These are phyloP conservation scores for Papilio demoleus DNA, from an alignment of 2,888 invertebrate species.

Conservation along the genomic window DNA sequence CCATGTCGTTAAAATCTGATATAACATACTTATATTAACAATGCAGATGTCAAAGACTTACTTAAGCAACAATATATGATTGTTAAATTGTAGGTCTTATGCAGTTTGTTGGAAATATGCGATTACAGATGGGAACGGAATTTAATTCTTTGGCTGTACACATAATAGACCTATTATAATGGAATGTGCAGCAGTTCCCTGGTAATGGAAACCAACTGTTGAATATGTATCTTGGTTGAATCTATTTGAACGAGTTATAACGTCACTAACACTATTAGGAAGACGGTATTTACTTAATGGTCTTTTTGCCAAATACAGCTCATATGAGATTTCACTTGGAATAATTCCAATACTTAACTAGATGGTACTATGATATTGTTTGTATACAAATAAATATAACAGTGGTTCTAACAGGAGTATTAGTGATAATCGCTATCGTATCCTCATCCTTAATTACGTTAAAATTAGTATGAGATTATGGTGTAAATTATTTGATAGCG, in stretches of 20 bases:
- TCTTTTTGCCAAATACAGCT: conserved; percentile 16
- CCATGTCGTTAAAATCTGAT: not conserved
- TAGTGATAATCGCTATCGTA: too few species aligned
- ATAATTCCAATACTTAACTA: conserved; percentile 11
- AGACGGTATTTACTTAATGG: conserved; percentile 6
- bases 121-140: not conserved
- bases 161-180: not conserved
- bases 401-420: too few species aligned
- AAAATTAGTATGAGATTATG: too few species aligned
- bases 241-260: conserved; percentile 15
- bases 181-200: not conserved
- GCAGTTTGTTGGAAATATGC: not conserved
- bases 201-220: conserved; percentile 19
- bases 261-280: conserved; percentile 8
- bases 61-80: not conserved
- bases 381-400: not conserved
- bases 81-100: not conserved
- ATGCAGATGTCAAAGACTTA: not conserved
- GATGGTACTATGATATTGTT: not conserved
- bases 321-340: conserved; percentile 10
- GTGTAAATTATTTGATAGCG: too few species aligned
- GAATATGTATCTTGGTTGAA: conserved; percentile 21
- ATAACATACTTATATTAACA: too few species aligned
- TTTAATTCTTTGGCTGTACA: not conserved
- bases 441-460: too few species aligned